A percentile compares a stretch with the other conserved stretches of the same genome.
Evolutionary conservation across 2,113 vertebrate species (phyloP).

Genomic region (Puma concolor): DNA sequence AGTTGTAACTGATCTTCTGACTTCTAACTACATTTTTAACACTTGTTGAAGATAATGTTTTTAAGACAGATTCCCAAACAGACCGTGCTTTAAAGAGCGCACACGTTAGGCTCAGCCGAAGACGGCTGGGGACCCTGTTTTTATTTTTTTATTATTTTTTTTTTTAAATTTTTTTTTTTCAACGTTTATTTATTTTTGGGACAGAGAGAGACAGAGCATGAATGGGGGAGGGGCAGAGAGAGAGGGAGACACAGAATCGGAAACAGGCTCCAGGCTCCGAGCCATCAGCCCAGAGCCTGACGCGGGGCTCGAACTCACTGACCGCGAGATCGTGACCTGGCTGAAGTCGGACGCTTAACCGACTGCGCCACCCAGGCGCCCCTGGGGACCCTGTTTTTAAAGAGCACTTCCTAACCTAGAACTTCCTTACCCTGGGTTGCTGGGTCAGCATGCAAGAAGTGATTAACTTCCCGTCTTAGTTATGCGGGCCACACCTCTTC

Average conservation of each 20-base stretch:
- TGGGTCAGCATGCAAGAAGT: background rate
- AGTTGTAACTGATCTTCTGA: conserved; percentile 47
- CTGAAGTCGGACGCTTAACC: too few species aligned
- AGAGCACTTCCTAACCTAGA: background rate
- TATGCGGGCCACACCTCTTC: conserved; percentile 10
- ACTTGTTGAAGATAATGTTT: conserved; percentile 29
- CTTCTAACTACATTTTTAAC: conserved; percentile 17
- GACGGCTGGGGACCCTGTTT: background rate
- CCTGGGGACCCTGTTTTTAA: background rate
- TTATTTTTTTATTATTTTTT: too few species aligned
- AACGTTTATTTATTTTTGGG: too few species aligned
- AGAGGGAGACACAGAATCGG: too few species aligned
- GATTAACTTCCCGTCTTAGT: background rate
- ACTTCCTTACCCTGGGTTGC: background rate
- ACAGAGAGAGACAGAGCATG: too few species aligned
- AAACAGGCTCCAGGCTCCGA: too few species aligned
- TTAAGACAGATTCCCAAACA: conserved; percentile 32
- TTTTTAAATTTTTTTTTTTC: too few species aligned
- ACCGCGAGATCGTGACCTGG: too few species aligned
- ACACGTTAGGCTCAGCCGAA: background rate
- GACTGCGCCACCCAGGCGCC: too few species aligned
- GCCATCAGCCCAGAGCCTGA: too few species aligned
- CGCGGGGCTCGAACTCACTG: too few species aligned
- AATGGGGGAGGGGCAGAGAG: too few species aligned
- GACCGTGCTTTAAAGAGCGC: background rate